A percentile compares a stretch with the other conserved stretches of the same genome.
Evolutionary conservation across 2,888 invertebrate genomes (phyloP).

Genomic region (Catocala sponsa): DNA sequence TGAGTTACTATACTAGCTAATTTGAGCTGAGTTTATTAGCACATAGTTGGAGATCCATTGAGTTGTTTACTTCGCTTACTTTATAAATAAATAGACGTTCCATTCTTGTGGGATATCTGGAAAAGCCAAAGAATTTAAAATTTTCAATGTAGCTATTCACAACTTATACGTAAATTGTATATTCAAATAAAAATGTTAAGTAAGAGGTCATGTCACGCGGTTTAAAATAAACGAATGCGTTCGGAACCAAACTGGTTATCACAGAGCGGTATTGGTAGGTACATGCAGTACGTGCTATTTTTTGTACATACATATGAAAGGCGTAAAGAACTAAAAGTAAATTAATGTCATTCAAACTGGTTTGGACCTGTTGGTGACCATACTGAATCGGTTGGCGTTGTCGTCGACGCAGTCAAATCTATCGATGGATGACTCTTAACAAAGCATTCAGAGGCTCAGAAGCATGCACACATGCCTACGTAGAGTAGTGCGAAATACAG

Average conservation of each 20-base stretch:
- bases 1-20: too few relatives aligned
- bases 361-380: slow-evolving; percentile 18
- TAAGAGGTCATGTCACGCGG: slow-evolving; percentile 10
- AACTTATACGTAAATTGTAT: slow-evolving; percentile 8
- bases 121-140: too few relatives aligned
- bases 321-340: slow-evolving; percentile 16
- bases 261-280: slow-evolving; percentile 13
- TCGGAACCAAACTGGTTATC: slow-evolving; percentile 21
- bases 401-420: too few relatives aligned
- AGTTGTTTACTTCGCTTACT: too few relatives aligned
- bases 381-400: neutral
- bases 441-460: too few relatives aligned
- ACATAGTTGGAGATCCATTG: too few relatives aligned
- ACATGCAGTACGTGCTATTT: slow-evolving; percentile 9
- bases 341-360: slow-evolving; percentile 12
- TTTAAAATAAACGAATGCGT: slow-evolving; percentile 18
- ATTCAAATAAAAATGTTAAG: slow-evolving; percentile 17
- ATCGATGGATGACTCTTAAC: too few relatives aligned
- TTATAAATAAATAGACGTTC: too few relatives aligned
- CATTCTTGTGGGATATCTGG: too few relatives aligned
- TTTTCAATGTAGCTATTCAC: slow-evolving; percentile 3
- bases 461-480: too few relatives aligned
- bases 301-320: slow-evolving; percentile 16
- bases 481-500: too few relatives aligned
- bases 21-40: too few relatives aligned